Conservation (phyloP, 2,797 vertebrate species). For the Eidolon dupreanum region DNA sequence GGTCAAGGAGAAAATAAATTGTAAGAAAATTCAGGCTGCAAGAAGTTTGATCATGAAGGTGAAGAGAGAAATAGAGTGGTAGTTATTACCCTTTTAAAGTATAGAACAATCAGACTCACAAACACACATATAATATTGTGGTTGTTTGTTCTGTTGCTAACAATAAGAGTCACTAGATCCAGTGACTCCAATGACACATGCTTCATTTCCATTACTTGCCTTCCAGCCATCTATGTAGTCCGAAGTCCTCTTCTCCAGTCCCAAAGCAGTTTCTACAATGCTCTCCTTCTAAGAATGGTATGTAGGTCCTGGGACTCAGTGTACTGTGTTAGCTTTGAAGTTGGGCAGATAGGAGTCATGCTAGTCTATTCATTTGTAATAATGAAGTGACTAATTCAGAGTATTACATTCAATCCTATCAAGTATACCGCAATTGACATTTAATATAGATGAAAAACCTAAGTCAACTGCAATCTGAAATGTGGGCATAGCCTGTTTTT, state of each 20-base stretch:
- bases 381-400: slow-evolving; percentile 54
- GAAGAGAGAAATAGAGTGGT: neutral
- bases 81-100: slow-evolving; percentile 30
- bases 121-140: slow-evolving; percentile 56
- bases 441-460: slow-evolving; percentile 56
- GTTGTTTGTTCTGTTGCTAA: slow-evolving; percentile 38
- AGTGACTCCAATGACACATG: neutral
- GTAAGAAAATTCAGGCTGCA: neutral
- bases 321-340: neutral
- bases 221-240: slow-evolving; percentile 3
- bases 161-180: slow-evolving; percentile 1
- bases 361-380: slow-evolving; percentile 16
- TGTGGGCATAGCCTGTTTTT: slow-evolving; percentile 52
- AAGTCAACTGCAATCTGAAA: slow-evolving; percentile 42
- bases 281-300: neutral
- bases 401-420: slow-evolving; percentile 34
- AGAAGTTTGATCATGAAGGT: neutral
- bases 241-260: neutral
- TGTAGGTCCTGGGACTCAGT: neutral
- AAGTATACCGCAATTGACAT: slow-evolving; percentile 55
- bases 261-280: slow-evolving; percentile 4
- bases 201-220: slow-evolving; percentile 16
- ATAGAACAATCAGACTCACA: slow-evolving; percentile 50
- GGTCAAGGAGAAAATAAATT: slow-evolving; percentile 21
- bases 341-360: neutral